Conservation (phyloP, 2,113 vertebrate genomes). For the Nycticorax nycticorax region DNA sequence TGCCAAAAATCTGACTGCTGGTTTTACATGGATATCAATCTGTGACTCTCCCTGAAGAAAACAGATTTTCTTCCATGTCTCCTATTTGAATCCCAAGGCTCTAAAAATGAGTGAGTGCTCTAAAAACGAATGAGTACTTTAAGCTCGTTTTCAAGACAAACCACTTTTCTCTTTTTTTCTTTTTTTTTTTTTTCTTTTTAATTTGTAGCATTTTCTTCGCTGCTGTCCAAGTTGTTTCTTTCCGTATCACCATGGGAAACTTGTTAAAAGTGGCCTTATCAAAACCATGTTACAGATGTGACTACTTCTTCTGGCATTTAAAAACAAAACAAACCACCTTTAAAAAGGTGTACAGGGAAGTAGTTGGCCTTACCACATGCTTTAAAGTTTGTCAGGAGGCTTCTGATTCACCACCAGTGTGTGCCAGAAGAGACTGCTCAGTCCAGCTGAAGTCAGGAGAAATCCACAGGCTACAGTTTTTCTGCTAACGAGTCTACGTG, state of each 20-base stretch:
- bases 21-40: rapidly evolving
- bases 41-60: not conserved
- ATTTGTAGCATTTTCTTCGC: not conserved
- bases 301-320: not conserved
- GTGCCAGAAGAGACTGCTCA: not conserved
- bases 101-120: not conserved
- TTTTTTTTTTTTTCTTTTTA: too few relatives aligned
- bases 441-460: not conserved
- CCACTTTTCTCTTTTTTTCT: not conserved
- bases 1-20: not conserved
- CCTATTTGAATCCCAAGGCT: not conserved
- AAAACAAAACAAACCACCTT: not conserved
- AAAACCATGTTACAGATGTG: not conserved
- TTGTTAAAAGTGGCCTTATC: not conserved
- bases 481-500: not conserved
- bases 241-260: not conserved
- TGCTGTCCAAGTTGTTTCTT: not conserved
- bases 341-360: not conserved
- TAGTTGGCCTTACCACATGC: not conserved
- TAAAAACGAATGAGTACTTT: not conserved
- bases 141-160: not conserved
- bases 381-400: not conserved
- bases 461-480: not conserved
- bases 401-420: not conserved
- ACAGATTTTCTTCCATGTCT: not conserved